Evolutionary conservation across 2,888 invertebrate genomes (phyloP), one percentile per base, ranked within the genome.

Genomic region (Ptychoptera contaminata): DNA sequence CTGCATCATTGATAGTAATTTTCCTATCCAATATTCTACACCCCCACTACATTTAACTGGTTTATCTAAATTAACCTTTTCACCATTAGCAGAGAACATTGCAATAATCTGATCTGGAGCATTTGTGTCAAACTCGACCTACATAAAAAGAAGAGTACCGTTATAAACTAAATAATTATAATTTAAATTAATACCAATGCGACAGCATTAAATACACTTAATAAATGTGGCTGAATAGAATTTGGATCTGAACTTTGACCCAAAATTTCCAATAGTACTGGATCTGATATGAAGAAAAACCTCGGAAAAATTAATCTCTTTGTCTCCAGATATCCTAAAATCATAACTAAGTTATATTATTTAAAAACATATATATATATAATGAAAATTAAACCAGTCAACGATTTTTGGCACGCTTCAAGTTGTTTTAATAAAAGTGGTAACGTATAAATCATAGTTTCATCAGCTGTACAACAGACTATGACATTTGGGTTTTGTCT

Each of bases 251-350:
- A 84, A 34, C 85, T 82, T 61, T 87, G 86, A 7, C 87, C 87
- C 48, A 87, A 70, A 53, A 87, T 86, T 66, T 87, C 87, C 53
- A 87, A 60, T 45, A 87, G 60, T 35, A 81, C 81, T 15, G 87
- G 86, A 69, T 87, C 87, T 2, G 86, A 87, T 43, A 87, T 78
- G 58, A 87, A 87, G 69, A 85, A 87, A 63, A 87, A 87, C 53
- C 86, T 69, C 37, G 86, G 86, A 58, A 87, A 87, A 51, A 82
- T 73, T 48, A 80, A 68, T 46, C 86, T 67, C 60, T 86, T 86
- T 30, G 78, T 79, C 67, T 86, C 86, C 55, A 81, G 61, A 57
- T 81, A 81, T 1, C 79, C 72, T 53, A 40, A 54, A 51, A 14
- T 15, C 4, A 32, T 3, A 15, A 14, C 7, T 10, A 8, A 37